Conservation (phyloP, 2,797 vertebrate species). For the Catharus ustulatus region DNA sequence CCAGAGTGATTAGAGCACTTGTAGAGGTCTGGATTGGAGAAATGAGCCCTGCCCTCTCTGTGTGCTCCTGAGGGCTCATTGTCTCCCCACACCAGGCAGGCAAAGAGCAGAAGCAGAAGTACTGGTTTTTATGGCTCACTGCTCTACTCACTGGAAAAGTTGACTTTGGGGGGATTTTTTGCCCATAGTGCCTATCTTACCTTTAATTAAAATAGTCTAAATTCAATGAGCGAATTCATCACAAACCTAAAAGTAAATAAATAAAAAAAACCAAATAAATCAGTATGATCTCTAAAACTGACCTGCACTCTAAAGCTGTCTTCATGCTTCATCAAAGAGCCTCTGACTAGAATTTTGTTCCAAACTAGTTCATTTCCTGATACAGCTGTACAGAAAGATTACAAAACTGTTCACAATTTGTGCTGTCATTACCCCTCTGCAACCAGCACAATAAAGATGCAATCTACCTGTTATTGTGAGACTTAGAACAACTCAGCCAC, state of each 20-base stretch:
- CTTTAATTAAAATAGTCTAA: not conserved
- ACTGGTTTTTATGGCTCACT: not conserved
- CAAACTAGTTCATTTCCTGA: conserved; percentile 4
- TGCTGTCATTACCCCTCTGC: not conserved
- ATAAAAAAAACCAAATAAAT: not conserved
- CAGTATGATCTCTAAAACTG: not conserved
- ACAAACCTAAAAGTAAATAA: not conserved
- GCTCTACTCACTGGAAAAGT: not conserved
- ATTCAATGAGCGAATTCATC: not conserved
- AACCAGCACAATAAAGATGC: not conserved
- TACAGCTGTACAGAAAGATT: conserved; percentile 20
- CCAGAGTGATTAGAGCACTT: not conserved
- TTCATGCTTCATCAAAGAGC: not conserved
- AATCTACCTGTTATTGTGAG: conserved; percentile 30
- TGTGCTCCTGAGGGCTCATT: not conserved
- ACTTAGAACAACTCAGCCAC: conserved; percentile 9
- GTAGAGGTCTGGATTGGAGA: not conserved
- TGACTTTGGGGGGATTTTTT: not conserved
- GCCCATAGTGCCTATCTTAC: too few species aligned
- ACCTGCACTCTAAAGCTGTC: not conserved
- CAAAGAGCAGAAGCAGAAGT: not conserved
- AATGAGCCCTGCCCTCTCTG: not conserved
- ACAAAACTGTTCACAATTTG: conserved; percentile 38
- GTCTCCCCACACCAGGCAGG: not conserved
- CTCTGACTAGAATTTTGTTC: not conserved